Evolutionary conservation across 2,797 vertebrate genomes (phyloP).

Genomic region (Urosaurus nigricauda): DNA sequence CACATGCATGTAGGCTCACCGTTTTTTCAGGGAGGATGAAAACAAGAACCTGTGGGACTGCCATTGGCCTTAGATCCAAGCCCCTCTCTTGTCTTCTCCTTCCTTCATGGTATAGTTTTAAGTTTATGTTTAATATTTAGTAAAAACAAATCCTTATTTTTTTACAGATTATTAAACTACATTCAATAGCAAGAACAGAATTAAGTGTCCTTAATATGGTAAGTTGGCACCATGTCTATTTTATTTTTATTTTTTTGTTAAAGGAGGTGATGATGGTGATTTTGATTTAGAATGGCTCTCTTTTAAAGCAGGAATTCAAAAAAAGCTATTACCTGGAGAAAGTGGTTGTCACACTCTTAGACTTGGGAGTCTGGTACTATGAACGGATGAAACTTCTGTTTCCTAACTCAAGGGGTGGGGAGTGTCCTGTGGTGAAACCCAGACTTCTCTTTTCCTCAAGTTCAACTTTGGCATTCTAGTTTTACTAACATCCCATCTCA

Average conservation of each 20-base stretch:
- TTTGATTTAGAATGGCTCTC: too few species aligned
- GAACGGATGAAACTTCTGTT: background rate
- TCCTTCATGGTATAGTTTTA: too few species aligned
- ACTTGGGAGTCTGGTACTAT: background rate
- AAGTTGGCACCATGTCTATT: constrained; percentile 54
- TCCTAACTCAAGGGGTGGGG: too few species aligned
- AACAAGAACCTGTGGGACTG: too few species aligned
- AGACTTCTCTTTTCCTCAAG: background rate
- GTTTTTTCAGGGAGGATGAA: too few species aligned
- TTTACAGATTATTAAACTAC: constrained; percentile 87
- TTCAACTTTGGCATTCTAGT: background rate
- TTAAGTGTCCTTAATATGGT: constrained; percentile 88
- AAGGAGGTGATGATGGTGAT: background rate
- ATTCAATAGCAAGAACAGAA: constrained; percentile 84
- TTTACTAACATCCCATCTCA: background rate
- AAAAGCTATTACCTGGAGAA: background rate
- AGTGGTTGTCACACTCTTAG: background rate
- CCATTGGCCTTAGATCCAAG: too few species aligned
- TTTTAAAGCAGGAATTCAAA: background rate
- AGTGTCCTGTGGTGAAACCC: background rate
- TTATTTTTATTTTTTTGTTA: background rate
- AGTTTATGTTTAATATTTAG: background rate
- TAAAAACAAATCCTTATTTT: constrained; percentile 41
- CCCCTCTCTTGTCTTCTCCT: too few species aligned
- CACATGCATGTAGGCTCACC: too few species aligned